Conservation (phyloP, 2,113 vertebrate genomes). For the Hypocryptadius cinnamomeus region DNA sequence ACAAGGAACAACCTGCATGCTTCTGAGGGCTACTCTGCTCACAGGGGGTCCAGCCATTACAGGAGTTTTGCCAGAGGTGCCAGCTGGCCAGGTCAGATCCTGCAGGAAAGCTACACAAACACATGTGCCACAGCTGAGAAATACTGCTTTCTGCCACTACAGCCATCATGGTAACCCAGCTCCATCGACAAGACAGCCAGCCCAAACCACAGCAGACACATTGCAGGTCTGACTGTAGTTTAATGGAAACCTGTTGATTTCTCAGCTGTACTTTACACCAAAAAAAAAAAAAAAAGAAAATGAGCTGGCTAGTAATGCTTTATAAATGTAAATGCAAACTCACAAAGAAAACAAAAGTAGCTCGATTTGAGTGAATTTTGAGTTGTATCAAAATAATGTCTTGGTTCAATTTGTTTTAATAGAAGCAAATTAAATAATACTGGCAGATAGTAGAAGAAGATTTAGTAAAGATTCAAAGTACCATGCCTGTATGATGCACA, state of each 20-base stretch:
- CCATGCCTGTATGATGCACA: not conserved
- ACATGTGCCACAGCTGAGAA: not conserved
- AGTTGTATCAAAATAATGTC: not conserved
- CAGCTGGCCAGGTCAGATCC: not conserved
- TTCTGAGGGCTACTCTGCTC: not conserved
- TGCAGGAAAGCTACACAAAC: not conserved
- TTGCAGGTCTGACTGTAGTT: not conserved
- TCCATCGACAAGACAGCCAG: not conserved
- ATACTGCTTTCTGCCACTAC: not conserved
- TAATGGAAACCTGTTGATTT: not conserved
- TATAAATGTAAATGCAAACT: not conserved
- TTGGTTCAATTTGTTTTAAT: not conserved
- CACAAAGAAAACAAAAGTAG: not conserved
- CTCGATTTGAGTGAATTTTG: not conserved
- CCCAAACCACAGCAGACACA: not conserved
- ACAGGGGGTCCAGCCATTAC: not conserved
- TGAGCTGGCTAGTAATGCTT: not conserved
- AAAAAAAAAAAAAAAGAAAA: not conserved
- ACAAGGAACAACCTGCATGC: not conserved
- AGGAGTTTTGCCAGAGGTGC: not conserved
- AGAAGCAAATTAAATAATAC: not conserved
- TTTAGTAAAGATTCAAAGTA: not conserved
- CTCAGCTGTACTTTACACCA: not conserved
- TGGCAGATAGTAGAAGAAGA: not conserved
- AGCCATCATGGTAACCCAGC: not conserved